phyloP scores from a whole-genome alignment of 2,888 invertebrate species.

The Drosophila meridiana region DNA sequence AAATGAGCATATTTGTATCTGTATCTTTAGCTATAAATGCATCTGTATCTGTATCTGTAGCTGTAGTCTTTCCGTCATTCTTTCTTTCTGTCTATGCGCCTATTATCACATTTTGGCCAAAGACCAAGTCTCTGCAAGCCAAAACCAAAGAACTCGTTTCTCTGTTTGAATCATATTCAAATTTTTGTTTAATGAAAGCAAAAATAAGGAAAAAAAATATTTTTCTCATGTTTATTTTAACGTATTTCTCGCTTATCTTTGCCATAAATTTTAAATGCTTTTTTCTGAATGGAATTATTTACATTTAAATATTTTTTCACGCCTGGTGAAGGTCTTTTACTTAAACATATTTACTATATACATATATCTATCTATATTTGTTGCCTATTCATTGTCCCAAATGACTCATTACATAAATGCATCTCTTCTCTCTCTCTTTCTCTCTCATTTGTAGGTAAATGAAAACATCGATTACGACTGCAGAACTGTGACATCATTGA shows the following conservation, averaged over 20 bases:
- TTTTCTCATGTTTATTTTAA: neutral
- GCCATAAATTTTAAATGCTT: neutral
- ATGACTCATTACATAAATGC: constrained; percentile 58
- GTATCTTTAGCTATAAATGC: neutral
- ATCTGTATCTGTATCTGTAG: constrained; percentile 8
- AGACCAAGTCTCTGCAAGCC: constrained; percentile 31
- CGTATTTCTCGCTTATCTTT: constrained; percentile 22
- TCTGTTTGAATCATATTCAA: constrained; percentile 10
- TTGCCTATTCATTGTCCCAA: constrained; percentile 35
- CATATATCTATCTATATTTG: constrained; percentile 5
- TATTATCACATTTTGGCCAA: constrained; percentile 44
- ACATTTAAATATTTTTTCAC: neutral
- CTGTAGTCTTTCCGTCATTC: constrained; percentile 3
- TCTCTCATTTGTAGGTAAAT: constrained; percentile 62
- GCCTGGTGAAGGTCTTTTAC: constrained; percentile 6
- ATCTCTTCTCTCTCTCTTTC: constrained; percentile 39
- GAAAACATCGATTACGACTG: constrained; percentile 19
- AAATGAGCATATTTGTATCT: constrained; percentile 18
- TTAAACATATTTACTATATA: neutral
- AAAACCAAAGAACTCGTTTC: constrained; percentile 48
- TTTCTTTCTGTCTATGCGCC: constrained; percentile 12
- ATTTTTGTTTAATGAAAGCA: constrained; percentile 38
- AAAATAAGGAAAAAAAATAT: neutral
- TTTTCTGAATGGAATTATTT: constrained; percentile 3
- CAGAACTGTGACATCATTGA: constrained; percentile 52